Evolutionary conservation across 2,888 invertebrate genomes (phyloP).

Genomic region (Tenthredo notha): DNA sequence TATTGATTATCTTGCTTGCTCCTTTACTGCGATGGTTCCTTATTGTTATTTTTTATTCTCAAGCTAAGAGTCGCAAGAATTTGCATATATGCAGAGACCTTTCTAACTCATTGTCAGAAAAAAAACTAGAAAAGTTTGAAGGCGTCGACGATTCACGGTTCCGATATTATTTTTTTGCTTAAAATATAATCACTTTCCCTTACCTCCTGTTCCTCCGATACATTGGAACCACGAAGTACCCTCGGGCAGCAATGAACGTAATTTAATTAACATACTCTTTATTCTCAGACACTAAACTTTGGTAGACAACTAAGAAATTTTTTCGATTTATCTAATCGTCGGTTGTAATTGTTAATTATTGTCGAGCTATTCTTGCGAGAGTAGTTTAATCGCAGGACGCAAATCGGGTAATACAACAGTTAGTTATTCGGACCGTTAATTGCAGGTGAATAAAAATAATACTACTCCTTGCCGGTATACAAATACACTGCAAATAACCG

Average conservation of each 20-base stretch:
- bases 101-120: too few relatives aligned
- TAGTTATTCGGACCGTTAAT: background rate
- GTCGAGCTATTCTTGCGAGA: background rate
- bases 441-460: background rate
- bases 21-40: too few relatives aligned
- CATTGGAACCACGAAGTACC: too few relatives aligned
- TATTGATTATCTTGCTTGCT: too few relatives aligned
- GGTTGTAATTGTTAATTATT: background rate
- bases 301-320: background rate
- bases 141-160: too few relatives aligned
- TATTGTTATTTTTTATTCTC: background rate
- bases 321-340: background rate
- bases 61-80: constrained; percentile 3
- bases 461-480: too few relatives aligned
- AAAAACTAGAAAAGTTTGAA: too few relatives aligned
- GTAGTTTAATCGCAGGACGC: background rate
- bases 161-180: too few relatives aligned
- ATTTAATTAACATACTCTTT: background rate
- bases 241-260: background rate
- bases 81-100: too few relatives aligned
- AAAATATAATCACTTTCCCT: too few relatives aligned
- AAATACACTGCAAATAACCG: background rate
- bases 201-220: too few relatives aligned
- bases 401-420: background rate
- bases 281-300: background rate